Percentiles rank a stretch among this genome's conserved stretches.
These are phyloP conservation scores for Carettochelys insculpta DNA, from an alignment of 2,113 vertebrate genomes.

Conservation along the genomic window DNA sequence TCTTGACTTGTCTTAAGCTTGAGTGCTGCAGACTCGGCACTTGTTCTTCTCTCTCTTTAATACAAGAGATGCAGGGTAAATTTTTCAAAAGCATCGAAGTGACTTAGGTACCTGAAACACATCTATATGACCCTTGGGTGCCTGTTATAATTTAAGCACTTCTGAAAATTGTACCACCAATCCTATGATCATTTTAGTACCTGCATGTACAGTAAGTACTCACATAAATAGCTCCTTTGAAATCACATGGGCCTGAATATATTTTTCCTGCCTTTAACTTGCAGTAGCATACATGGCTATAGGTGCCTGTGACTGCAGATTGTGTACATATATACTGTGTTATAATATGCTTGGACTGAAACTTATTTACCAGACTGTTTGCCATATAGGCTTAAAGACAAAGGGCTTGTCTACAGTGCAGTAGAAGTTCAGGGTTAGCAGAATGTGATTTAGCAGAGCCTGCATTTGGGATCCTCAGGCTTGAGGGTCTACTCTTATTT, in stretches of 20 bases:
- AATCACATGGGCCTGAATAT: background rate
- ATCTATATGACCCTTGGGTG: no score
- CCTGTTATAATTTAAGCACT: background rate
- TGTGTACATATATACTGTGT: background rate
- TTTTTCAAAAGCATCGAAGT: background rate
- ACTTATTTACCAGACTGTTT: background rate
- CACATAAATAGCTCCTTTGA: background rate
- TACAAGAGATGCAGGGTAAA: background rate
- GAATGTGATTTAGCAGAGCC: no score
- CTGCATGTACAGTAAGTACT: background rate
- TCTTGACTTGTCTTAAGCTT: background rate
- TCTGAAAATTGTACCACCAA: background rate
- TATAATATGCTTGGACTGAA: background rate
- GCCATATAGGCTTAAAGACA: background rate
- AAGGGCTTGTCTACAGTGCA: no score
- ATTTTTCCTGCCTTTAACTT: background rate
- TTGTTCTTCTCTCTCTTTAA: background rate
- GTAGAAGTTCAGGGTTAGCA: no score
- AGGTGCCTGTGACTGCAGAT: background rate
- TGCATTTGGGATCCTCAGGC: no score
- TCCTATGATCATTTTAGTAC: accelerated
- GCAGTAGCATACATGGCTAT: background rate
- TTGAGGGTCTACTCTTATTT: no score
- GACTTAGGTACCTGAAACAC: background rate
- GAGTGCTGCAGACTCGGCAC: background rate